Base-by-base conservation (phyloP, 2,113 vertebrate species). In the Sinocyclocheilus grahami region DNA sequence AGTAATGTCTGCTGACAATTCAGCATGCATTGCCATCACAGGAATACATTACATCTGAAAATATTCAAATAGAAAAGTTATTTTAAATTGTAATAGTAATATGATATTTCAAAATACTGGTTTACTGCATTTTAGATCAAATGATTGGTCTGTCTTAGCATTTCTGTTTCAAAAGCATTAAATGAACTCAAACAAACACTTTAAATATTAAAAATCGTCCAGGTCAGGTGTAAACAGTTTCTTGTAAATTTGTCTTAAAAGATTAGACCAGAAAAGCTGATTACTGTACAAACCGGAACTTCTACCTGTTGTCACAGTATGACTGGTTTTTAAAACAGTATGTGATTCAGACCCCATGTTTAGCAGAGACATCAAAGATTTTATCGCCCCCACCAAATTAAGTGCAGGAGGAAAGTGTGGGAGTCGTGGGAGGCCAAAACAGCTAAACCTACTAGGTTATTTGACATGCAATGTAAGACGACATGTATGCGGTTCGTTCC, bases 331-430 rank as follows among this genome's bases (percentile, higher is more conserved):
- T 48, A 30, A 1, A 77, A 30, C 27, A 30, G 14, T 9, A 55
- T 33, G 48, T 5, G n/a, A 77, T 27, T 18, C 46, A 77, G 42
- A 53, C 75, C 72, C 42, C 9, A 2, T 60, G 20, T 60, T 79
- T 79, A n/a, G 30, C 53, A 60, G 53, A 79, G 53, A 79, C 77
- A 79, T 60, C 53, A 79, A 79, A 79, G 10, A 33, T 5, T 27
- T 16, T 27, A 14, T 51, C 74, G 12, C n/a, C 22, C 13, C 1
- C 51, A 5, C 27, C 27, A 30, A 78, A 58, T 53, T 62, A 79
- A 37, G 51, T n/a, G 20, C 5, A 62, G 53, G 55, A 79, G 33
- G 22, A 39, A 42, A 8, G 27, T n/a, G 27, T 58, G 33, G 58
- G 55, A 42, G 22, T 58, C 58, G 27, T 58, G 33, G 58, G 55